phyloP scores from a whole-genome alignment of 2,113 vertebrate genomes.

The Tupaia chinensis region DNA sequence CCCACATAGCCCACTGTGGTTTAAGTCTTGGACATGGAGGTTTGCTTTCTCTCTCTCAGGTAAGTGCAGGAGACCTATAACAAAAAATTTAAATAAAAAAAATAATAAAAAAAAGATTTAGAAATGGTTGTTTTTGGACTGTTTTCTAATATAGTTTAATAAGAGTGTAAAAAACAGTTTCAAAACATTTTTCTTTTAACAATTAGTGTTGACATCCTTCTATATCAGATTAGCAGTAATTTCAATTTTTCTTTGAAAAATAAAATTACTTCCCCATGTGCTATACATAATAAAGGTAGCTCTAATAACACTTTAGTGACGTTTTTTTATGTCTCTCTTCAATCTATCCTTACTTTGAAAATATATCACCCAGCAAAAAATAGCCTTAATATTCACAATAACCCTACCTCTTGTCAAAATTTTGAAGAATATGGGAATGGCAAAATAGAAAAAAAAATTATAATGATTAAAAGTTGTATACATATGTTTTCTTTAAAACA shows the following conservation, averaged over 20 bases:
- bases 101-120: not conserved
- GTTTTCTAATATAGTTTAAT: not conserved
- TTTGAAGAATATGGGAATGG: not conserved
- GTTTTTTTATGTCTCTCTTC: not conserved
- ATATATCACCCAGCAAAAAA: not conserved
- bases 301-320: not conserved
- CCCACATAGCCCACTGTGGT: too few species aligned
- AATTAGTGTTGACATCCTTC: not conserved
- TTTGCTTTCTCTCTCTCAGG: too few species aligned
- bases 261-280: not conserved
- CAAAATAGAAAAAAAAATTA: slow-evolving; percentile 7
- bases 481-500: not conserved
- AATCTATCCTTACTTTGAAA: slow-evolving; percentile 24
- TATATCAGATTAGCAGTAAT: not conserved
- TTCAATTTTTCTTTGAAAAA: not conserved
- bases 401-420: not conserved
- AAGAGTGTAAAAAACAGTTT: not conserved
- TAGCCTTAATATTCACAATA: not conserved
- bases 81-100: too few species aligned
- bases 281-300: not conserved
- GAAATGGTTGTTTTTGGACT: not conserved
- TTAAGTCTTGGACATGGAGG: too few species aligned
- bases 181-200: slow-evolving; percentile 8
- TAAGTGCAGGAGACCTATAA: too few species aligned
- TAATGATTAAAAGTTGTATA: not conserved